phyloP scores from a whole-genome alignment of 2,113 vertebrate genomes.

The Macheiramphus alcinus region DNA sequence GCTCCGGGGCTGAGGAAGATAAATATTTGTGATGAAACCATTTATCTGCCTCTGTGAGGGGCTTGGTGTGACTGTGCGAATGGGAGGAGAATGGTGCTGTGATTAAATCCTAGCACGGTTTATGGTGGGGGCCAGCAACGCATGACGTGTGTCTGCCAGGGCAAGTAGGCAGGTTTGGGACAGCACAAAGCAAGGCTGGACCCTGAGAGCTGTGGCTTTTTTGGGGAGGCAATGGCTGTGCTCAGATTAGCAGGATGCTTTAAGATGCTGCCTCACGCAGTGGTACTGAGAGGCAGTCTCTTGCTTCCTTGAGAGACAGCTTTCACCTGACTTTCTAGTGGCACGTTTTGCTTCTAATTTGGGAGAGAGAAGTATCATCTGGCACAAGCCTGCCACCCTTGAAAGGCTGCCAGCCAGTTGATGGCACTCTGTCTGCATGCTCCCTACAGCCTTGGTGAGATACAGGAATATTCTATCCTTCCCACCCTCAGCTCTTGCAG shows the following conservation, averaged over 20 bases:
- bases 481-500: background rate
- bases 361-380: slow-evolving; percentile 11
- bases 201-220: background rate
- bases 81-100: background rate
- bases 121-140: background rate
- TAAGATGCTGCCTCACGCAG: background rate
- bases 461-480: background rate
- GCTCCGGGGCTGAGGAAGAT: background rate
- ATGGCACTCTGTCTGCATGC: background rate
- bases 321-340: slow-evolving; percentile 49
- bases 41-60: background rate
- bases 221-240: background rate
- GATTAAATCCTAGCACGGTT: background rate
- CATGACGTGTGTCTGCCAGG: background rate
- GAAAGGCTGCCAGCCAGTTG: slow-evolving; percentile 36
- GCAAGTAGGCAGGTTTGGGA: background rate
- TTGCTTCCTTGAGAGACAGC: slow-evolving; percentile 47
- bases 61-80: background rate
- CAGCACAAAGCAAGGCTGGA: background rate
- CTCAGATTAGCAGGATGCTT: background rate
- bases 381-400: slow-evolving; percentile 36
- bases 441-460: background rate
- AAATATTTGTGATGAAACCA: background rate
- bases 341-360: slow-evolving; percentile 58
- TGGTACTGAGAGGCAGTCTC: background rate